A percentile compares a stretch with the other conserved stretches of the same genome.
phyloP scores from a whole-genome alignment of 2,113 vertebrate species.

The Paraplagusia blochii region DNA sequence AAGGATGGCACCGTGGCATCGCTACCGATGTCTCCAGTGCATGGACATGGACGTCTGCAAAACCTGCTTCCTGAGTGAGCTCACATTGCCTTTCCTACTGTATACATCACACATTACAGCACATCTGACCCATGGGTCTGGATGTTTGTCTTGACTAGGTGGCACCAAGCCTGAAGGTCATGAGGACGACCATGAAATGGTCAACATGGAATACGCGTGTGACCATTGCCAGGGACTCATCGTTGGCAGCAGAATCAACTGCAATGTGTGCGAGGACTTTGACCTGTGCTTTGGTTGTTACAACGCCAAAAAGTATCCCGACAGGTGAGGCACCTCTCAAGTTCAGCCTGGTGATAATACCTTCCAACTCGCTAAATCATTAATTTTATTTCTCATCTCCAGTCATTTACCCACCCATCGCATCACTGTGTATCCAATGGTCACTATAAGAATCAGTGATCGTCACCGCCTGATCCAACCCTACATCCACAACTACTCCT shows the following conservation, averaged over 20 bases:
- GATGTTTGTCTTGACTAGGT: slow-evolving; percentile 67
- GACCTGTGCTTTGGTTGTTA: slow-evolving; percentile 97
- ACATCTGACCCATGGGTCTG: not conserved
- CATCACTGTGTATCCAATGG: slow-evolving; percentile 91
- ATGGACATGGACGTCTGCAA: slow-evolving; percentile 98
- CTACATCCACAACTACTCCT: slow-evolving; percentile 96
- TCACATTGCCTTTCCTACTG: not conserved
- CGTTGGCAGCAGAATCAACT: slow-evolving; percentile 93
- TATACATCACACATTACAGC: not conserved
- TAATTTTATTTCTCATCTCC: slow-evolving; percentile 10
- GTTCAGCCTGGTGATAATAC: not conserved
- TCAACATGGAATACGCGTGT: slow-evolving; percentile 96
- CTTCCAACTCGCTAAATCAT: not conserved
- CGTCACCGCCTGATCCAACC: slow-evolving; percentile 93
- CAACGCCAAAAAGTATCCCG: slow-evolving; percentile 90
- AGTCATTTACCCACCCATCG: slow-evolving; percentile 95
- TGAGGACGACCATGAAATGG: slow-evolving; percentile 96
- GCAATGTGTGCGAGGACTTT: slow-evolving; percentile 94
- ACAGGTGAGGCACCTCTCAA: slow-evolving; percentile 77
- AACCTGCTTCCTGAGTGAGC: slow-evolving; percentile 93
- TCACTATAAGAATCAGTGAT: slow-evolving; percentile 92
- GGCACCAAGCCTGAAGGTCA: slow-evolving; percentile 95
- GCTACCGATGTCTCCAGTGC: slow-evolving; percentile 96
- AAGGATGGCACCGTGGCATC: slow-evolving; percentile 92
- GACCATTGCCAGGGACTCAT: slow-evolving; percentile 97